Evolutionary conservation across 2,113 vertebrate genomes (phyloP), one percentile per base, ranked within the genome.

Genomic region (Todiramphus chloris): DNA sequence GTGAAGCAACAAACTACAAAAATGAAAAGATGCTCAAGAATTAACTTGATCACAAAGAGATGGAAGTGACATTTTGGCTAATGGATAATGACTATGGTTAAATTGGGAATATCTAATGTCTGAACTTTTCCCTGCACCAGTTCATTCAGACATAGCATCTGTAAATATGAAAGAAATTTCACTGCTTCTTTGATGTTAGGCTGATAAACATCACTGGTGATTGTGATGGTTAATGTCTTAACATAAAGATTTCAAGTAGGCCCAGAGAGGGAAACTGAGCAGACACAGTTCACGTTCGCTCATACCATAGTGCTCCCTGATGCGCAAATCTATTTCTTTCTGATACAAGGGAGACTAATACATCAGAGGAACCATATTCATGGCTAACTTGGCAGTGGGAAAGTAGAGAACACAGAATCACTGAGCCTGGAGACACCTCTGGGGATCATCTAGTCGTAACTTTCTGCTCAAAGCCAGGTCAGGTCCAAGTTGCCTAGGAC

Each of bases 21-120:
- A 97, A 97, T 92, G 69, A 94, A 94, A 96, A 94, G 76, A 95
- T 82, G 80, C 74, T 95, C 93, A 74, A 90, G 92, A 90, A 97
- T 90, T 96, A 96, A 85, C 58, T 77, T 37, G 58, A 96, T 92
- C 25, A 3, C 70, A 84, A 92, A 95, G 79, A 93, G 58, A 92
- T 20, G 73, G 75, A 96, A 93, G 89, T 93, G 97, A 80, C 87
- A 89, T 96, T 95, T 88, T 77, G 64, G 92, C 62, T 96, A 96
- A 98, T 92, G 91, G 85, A 78, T 95, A 91, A 80, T 44, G 92
- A 96, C n/a, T 89, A 75, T 75, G 81, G 75, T 68, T 93, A 96
- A 91, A 90, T 62, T 91, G 75, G 88, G 77, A 96, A 89, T 90
- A 88, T 48, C 66, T 28, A 51, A 56, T 2, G 23, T 16, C 63